These are phyloP conservation scores for Drosophila kambysellisi DNA, from an alignment of 2,888 invertebrate species.

Conservation along the genomic window DNA sequence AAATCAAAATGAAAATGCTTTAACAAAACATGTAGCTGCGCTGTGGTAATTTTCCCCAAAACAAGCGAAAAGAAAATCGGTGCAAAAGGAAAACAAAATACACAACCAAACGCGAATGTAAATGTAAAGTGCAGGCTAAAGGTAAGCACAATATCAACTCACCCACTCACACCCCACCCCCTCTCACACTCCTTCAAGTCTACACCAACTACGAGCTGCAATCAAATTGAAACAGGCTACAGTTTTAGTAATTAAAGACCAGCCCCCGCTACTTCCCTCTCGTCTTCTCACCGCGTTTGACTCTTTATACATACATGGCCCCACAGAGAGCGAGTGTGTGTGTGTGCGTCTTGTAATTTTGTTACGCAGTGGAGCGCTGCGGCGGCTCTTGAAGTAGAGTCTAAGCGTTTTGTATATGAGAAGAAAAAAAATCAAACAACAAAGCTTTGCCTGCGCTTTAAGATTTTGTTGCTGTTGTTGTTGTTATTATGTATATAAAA, in stretches of 20 bases:
- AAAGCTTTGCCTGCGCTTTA: slow-evolving; percentile 66
- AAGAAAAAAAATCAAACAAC: slow-evolving; percentile 33
- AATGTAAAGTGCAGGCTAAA: slow-evolving; percentile 66
- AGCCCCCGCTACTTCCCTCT: slow-evolving; percentile 25
- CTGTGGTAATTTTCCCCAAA: slow-evolving; percentile 24
- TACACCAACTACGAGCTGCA: slow-evolving; percentile 48
- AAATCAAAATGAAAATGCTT: slow-evolving; percentile 31
- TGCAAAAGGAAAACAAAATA: slow-evolving; percentile 64
- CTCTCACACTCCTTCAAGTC: slow-evolving; percentile 13
- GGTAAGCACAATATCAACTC: slow-evolving; percentile 57
- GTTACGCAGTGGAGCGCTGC: slow-evolving; percentile 75
- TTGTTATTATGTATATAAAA: slow-evolving; percentile 42
- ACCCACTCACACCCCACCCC: slow-evolving; percentile 25
- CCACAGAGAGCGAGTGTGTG: slow-evolving; percentile 29
- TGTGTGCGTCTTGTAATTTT: slow-evolving; percentile 67
- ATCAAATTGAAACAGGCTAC: slow-evolving; percentile 54
- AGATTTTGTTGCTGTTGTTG: slow-evolving; percentile 44
- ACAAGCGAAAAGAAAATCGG: slow-evolving; percentile 60
- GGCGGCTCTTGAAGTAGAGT: slow-evolving; percentile 66
- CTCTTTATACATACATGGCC: slow-evolving; percentile 27
- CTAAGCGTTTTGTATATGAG: slow-evolving; percentile 53
- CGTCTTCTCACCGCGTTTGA: slow-evolving; percentile 7
- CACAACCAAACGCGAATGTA: slow-evolving; percentile 67
- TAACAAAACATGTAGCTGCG: slow-evolving; percentile 51
- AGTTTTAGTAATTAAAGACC: slow-evolving; percentile 67